Evolutionary conservation across 2,797 vertebrate genomes (phyloP), one percentile per base, ranked within the genome.

Genomic region (Sebastes kiyomatsui): DNA sequence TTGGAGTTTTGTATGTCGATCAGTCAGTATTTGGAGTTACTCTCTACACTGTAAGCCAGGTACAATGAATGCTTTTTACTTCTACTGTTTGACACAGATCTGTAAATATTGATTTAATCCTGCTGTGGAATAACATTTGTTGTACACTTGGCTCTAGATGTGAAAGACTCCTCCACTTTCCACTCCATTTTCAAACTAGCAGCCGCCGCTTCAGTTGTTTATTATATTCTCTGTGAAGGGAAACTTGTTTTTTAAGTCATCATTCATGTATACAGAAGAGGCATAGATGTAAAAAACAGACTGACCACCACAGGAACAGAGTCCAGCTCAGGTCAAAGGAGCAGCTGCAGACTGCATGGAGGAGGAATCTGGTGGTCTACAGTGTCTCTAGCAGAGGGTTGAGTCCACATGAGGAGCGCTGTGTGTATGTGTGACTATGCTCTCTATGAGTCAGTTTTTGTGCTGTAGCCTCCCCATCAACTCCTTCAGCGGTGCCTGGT

Each of bases 61-160:
- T 30, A 9, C 38, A 52, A 80, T 76, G 58, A 67, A 59, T 78
- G 27, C 10, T n/a, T 65, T 79, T 76, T 64, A 66, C 72, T 49
- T 3, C 54, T 16, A 5, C 27, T 28, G n/a, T 56, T 33, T 75
- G 72, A 72, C 69, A 32, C 38, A 25, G 46, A 73, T 81, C 55
- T 61, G 33, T 70, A 64, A 74, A 80, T 64, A 75, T 35, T 67
- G 49, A 78, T 65, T 80, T 49, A 54, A 56, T 25, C 49, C 68
- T 46, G 23, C 35, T 32, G 58, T 20, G 54, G 42, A 42, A 4
- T 42, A 75, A 78, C 25, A 56, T 64, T 38, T 66, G 38, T 62
- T 66, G 49, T 62, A 33, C 73, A 58, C 23, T 46, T 77, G 18
- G 55, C 62, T 76, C 14, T 23, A 60, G 22, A 69, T 79, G 58